These are phyloP conservation scores for Microctenopoma stevenorrisi DNA, from an alignment of 2,797 vertebrate species.

Conservation along the genomic window DNA sequence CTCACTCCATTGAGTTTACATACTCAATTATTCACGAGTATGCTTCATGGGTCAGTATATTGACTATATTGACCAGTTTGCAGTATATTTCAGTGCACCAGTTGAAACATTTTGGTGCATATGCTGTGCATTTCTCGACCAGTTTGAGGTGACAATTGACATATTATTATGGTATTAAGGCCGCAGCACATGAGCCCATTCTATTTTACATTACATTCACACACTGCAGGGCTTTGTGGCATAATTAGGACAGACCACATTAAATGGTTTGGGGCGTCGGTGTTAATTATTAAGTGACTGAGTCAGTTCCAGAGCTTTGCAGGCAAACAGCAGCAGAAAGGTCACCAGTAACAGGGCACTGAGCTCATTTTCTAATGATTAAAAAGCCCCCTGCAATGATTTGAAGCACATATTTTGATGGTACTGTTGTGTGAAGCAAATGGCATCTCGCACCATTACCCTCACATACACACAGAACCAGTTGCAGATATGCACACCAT, in stretches of 20 bases:
- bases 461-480: slow-evolving; percentile 31
- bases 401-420: slow-evolving; percentile 29
- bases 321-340: slow-evolving; percentile 43
- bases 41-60: slow-evolving; percentile 49
- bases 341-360: slow-evolving; percentile 14
- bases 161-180: not conserved
- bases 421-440: slow-evolving; percentile 25
- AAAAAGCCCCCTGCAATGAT: slow-evolving; percentile 20
- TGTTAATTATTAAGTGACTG: slow-evolving; percentile 63
- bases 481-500: slow-evolving; percentile 1
- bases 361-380: slow-evolving; percentile 19
- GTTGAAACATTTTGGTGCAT: slow-evolving; percentile 12
- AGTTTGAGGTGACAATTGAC: not conserved
- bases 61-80: slow-evolving; percentile 20
- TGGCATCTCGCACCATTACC: slow-evolving; percentile 11
- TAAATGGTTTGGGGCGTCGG: slow-evolving; percentile 34
- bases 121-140: not conserved
- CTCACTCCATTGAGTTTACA: slow-evolving; percentile 45
- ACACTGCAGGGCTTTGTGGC: not conserved
- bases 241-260: slow-evolving; percentile 39
- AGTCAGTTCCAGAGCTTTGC: slow-evolving; percentile 43
- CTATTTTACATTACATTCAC: slow-evolving; percentile 10
- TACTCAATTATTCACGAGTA: slow-evolving; percentile 55
- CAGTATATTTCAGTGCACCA: slow-evolving; percentile 12
- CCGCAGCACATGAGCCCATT: not conserved